Percentiles rank a stretch among this genome's conserved stretches.
Conservation (phyloP, 2,888 invertebrate genomes). For the Zele albiditarsus region DNA sequence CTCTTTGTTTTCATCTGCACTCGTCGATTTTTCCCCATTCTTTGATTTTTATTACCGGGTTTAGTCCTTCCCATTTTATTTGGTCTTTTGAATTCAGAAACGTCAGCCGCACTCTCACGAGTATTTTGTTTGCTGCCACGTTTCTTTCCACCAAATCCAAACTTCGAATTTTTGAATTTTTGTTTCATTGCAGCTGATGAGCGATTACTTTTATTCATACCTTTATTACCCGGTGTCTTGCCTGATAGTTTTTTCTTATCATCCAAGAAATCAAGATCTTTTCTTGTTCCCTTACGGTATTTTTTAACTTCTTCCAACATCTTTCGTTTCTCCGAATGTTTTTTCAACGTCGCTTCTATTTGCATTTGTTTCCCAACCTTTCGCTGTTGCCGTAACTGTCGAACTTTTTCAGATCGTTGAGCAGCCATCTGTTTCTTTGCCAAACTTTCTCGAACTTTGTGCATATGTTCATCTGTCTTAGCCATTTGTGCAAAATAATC, state of each 20-base stretch:
- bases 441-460: constrained; percentile 89
- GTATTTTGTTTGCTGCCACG: constrained; percentile 91
- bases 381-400: constrained; percentile 90
- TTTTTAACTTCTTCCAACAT: constrained; percentile 95
- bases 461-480: constrained; percentile 97
- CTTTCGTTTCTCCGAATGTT: constrained; percentile 92
- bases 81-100: constrained; percentile 75
- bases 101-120: constrained; percentile 82
- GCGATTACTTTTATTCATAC: constrained; percentile 62
- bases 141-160: constrained; percentile 97
- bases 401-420: constrained; percentile 91
- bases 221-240: constrained; percentile 58
- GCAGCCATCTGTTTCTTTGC: constrained; percentile 89
- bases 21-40: constrained; percentile 74
- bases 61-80: constrained; percentile 58
- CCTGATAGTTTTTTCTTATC: constrained; percentile 73
- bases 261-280: constrained; percentile 87
- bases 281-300: constrained; percentile 88
- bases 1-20: constrained; percentile 72
- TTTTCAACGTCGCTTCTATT: constrained; percentile 86
- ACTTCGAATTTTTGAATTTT: constrained; percentile 86
- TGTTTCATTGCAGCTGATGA: constrained; percentile 74
- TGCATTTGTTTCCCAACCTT: constrained; percentile 95
- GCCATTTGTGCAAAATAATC: constrained; percentile 99
- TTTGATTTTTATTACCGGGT: constrained; percentile 46